phyloP scores from a whole-genome alignment of 2,113 vertebrate species.

The Galemys pyrenaicus region DNA sequence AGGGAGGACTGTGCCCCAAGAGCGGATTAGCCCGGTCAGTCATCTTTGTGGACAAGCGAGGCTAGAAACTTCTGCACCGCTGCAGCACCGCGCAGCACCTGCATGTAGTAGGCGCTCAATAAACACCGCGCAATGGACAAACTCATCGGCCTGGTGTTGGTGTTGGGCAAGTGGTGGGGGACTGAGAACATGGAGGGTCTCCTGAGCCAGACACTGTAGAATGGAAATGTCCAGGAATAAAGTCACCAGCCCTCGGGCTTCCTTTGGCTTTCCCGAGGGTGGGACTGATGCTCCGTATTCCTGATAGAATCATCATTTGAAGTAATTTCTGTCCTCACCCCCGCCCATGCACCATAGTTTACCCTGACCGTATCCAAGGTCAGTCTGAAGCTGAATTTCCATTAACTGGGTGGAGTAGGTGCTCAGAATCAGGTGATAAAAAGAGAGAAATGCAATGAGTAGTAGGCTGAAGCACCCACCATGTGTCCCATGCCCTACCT shows the following conservation, averaged over 20 bases:
- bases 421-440: neutral
- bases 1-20: too few species aligned
- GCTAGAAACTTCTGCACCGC: neutral
- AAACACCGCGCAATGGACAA: neutral
- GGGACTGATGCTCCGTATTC: neutral
- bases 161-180: neutral
- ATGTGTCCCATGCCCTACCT: too few species aligned
- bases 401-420: neutral
- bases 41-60: neutral
- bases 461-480: neutral
- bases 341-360: neutral
- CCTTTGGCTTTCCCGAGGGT: neutral
- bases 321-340: neutral
- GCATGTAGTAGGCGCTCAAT: neutral
- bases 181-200: neutral
- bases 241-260: neutral
- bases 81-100: neutral
- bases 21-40: fast-evolving
- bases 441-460: neutral
- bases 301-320: neutral
- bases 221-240: neutral
- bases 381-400: neutral
- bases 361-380: neutral
- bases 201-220: neutral
- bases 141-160: neutral